Evolutionary conservation across 2,113 vertebrate genomes (phyloP).

Genomic region (Elachura formosa): DNA sequence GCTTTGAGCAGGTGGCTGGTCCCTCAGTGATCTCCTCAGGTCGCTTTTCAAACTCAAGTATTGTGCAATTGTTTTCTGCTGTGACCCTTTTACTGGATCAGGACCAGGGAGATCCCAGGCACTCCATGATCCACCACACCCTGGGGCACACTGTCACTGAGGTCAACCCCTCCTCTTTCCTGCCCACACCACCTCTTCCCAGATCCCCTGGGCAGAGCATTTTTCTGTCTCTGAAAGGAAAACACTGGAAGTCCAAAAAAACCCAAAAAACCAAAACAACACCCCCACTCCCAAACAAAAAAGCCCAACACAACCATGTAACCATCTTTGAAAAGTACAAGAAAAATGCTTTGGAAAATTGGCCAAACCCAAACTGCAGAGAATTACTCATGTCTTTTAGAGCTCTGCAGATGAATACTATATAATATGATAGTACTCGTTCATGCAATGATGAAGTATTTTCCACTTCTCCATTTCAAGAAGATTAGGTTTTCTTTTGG

Average conservation of each 20-base stretch:
- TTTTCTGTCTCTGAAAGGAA: not conserved
- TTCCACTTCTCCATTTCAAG: not conserved
- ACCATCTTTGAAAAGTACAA: not conserved
- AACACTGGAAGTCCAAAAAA: not conserved
- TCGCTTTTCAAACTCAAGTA: not conserved
- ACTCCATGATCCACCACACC: not conserved
- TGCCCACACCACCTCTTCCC: not conserved
- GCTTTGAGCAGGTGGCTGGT: not conserved
- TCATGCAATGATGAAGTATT: not conserved
- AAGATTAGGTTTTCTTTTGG: not conserved
- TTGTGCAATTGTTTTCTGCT: not conserved
- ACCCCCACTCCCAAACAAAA: not conserved
- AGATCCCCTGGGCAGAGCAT: not conserved
- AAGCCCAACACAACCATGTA: not conserved
- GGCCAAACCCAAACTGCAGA: not conserved
- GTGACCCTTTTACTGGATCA: not conserved
- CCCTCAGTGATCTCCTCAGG: accelerated
- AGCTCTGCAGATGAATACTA: not conserved
- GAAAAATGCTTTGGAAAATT: not conserved
- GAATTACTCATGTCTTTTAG: not conserved
- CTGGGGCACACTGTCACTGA: not conserved
- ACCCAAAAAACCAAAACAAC: not conserved
- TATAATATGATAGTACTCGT: not conserved
- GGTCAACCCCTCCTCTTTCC: not conserved
- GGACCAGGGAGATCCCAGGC: not conserved